Conservation (phyloP, 1,140 invertebrate genomes). For the Diuraphis noxia region DNA sequence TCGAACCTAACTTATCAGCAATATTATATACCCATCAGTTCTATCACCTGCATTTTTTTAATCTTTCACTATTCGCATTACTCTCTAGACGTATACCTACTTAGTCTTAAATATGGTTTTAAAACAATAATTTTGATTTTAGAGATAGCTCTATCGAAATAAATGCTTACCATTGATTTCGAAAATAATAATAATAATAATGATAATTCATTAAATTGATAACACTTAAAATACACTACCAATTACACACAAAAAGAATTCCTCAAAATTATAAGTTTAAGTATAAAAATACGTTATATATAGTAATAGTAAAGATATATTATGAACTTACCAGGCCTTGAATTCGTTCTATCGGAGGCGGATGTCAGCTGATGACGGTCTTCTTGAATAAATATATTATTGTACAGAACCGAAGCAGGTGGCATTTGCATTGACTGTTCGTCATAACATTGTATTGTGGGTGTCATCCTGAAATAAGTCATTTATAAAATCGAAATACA, state of each 20-base stretch:
- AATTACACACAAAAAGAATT: background rate
- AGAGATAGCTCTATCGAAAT: background rate
- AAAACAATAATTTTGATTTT: background rate
- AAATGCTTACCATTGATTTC: background rate
- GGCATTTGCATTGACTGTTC: constrained; percentile 27
- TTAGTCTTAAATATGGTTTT: background rate
- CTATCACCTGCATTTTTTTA: background rate
- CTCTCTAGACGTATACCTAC: background rate
- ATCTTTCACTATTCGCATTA: background rate
- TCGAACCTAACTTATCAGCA: background rate
- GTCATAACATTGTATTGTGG: constrained; percentile 35
- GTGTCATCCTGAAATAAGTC: constrained; percentile 23
- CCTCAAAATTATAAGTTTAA: background rate
- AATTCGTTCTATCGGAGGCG: background rate
- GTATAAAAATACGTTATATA: too few relatives aligned
- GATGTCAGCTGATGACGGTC: background rate
- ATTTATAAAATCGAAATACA: background rate
- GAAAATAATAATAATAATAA: background rate
- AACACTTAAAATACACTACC: background rate
- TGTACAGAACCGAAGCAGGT: background rate
- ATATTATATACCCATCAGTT: too few relatives aligned
- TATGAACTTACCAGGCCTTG: constrained; percentile 11
- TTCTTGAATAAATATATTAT: constrained; percentile 24
- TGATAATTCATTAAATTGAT: background rate
- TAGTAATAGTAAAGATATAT: background rate